phyloP scores from a whole-genome alignment of 2,888 invertebrate genomes.

The Melieria omissa region DNA sequence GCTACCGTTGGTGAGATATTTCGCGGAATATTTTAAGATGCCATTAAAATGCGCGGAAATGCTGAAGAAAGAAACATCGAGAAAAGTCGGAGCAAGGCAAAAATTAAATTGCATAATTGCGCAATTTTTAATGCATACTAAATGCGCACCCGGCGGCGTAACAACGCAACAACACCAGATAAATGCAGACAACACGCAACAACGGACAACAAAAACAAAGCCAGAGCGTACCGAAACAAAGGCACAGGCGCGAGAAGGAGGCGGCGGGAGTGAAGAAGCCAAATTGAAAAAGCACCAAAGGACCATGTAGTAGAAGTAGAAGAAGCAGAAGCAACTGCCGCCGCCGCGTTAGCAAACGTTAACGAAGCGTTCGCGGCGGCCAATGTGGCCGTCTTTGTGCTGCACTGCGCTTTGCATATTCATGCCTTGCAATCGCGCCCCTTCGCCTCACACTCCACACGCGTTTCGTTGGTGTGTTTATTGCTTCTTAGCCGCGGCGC shows the following conservation, averaged over 20 bases:
- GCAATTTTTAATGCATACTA: conserved; percentile 36
- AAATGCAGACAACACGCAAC: too few species aligned
- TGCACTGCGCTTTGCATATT: background rate
- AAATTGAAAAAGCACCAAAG: background rate
- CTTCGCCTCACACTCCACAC: too few species aligned
- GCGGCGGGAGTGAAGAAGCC: background rate
- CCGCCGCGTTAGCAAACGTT: background rate
- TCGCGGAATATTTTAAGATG: too few species aligned
- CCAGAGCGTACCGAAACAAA: too few species aligned
- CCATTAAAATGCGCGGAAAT: too few species aligned
- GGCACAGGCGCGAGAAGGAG: too few species aligned
- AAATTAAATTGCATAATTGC: conserved; percentile 29
- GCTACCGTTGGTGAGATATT: too few species aligned
- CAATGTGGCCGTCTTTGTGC: background rate
- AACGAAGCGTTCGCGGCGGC: background rate
- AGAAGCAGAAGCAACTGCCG: background rate
- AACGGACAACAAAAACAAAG: too few species aligned
- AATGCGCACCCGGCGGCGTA: conserved; percentile 2
- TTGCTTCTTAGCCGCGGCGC: background rate
- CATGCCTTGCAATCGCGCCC: too few species aligned
- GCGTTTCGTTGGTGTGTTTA: background rate
- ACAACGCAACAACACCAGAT: too few species aligned
- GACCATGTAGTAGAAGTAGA: background rate
- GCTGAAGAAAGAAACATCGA: too few species aligned
- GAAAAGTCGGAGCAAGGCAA: too few species aligned